Evolutionary conservation across 2,113 vertebrate genomes (phyloP).

Genomic region (Odontesthes bonariensis): DNA sequence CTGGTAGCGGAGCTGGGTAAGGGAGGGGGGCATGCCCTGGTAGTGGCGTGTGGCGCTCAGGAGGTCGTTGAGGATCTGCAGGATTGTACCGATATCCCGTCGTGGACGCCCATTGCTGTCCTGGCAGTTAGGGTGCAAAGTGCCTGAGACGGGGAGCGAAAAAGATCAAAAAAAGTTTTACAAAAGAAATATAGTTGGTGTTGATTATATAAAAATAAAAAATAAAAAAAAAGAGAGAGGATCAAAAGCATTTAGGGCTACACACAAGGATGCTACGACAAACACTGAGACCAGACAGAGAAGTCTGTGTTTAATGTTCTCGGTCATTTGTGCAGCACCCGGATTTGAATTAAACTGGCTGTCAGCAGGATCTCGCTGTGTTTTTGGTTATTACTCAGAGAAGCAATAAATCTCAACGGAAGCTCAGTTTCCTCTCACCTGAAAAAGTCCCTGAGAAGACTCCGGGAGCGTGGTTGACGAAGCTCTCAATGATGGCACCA

Average conservation of each 20-base stretch:
- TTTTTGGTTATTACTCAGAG: not conserved
- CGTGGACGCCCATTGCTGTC: conserved; percentile 95
- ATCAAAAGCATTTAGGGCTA: no score
- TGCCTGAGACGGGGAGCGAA: conserved; percentile 82
- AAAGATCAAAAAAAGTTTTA: conserved; percentile 57
- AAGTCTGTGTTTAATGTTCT: not conserved
- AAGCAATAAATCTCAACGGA: conserved; percentile 17
- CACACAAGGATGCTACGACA: not conserved
- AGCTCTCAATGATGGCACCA: conserved; percentile 95
- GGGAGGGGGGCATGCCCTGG: conserved; percentile 97
- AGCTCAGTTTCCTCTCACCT: conserved; percentile 75
- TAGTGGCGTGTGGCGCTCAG: conserved; percentile 97
- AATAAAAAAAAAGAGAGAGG: not conserved
- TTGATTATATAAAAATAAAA: not conserved
- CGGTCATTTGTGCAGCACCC: not conserved
- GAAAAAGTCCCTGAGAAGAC: conserved; percentile 98
- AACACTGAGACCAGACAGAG: not conserved
- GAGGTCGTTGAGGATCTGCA: conserved; percentile 98
- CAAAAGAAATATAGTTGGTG: not conserved
- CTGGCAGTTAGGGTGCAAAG: conserved; percentile 98
- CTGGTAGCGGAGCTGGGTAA: conserved; percentile 96
- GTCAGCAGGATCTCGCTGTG: conserved; percentile 3
- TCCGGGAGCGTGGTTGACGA: conserved; percentile 95
- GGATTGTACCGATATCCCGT: conserved; percentile 96
- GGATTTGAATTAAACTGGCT: conserved; percentile 18